A percentile compares a stretch with the other conserved stretches of the same genome.
These are phyloP conservation scores for Brachyistius frenatus DNA, from an alignment of 2,113 vertebrate genomes.

Conservation along the genomic window DNA sequence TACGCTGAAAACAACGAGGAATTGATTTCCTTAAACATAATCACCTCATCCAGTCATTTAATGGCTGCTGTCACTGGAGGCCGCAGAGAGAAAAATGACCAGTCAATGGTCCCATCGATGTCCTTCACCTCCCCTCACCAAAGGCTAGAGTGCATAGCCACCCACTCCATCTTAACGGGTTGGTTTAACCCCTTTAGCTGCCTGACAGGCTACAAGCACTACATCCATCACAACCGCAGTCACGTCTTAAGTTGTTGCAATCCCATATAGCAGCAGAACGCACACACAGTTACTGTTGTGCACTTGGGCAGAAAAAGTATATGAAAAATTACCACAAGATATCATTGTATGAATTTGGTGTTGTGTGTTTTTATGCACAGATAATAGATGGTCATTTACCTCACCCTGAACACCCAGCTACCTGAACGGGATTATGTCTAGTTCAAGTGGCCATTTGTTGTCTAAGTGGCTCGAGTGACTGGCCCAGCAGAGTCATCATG, in stretches of 20 bases:
- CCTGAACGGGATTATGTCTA: slow-evolving; percentile 47
- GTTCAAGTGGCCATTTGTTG: slow-evolving; percentile 73
- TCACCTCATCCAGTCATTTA: slow-evolving; percentile 81
- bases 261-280: slow-evolving; percentile 27
- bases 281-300: slow-evolving; percentile 35
- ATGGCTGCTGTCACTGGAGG: slow-evolving; percentile 78
- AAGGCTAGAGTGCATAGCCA: slow-evolving; percentile 73
- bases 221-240: slow-evolving; percentile 72
- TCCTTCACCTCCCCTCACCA: slow-evolving; percentile 80
- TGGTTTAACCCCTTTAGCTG: slow-evolving; percentile 77
- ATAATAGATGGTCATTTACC: slow-evolving; percentile 59
- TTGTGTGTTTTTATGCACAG: background rate
- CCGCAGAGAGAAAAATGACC: slow-evolving; percentile 79
- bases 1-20: slow-evolving; percentile 80
- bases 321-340: background rate
- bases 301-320: slow-evolving; percentile 7
- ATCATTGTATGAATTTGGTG: background rate
- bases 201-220: slow-evolving; percentile 68
- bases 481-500: slow-evolving; percentile 77
- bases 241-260: slow-evolving; percentile 38
- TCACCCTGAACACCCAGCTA: slow-evolving; percentile 41
- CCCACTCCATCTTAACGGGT: slow-evolving; percentile 78
- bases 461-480: slow-evolving; percentile 71
- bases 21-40: slow-evolving; percentile 84
- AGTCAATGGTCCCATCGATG: slow-evolving; percentile 74